A percentile compares a stretch with the other conserved stretches of the same genome.
These are phyloP conservation scores for Drosophila rufa DNA, from an alignment of 1,140 invertebrate genomes.

Conservation along the genomic window DNA sequence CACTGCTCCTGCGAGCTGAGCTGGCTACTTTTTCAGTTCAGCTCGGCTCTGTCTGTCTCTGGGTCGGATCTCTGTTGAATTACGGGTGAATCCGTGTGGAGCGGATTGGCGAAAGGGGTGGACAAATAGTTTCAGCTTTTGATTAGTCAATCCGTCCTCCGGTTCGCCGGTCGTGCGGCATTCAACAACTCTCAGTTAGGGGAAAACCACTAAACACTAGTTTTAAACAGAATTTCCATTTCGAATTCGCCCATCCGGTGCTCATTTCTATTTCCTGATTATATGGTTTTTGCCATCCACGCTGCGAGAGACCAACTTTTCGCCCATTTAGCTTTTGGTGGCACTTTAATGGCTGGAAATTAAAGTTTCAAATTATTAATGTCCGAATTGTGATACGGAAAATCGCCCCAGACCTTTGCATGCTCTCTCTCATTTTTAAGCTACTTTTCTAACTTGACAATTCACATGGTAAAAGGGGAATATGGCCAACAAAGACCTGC, in stretches of 20 bases:
- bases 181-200: constrained; percentile 5
- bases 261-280: constrained; percentile 42
- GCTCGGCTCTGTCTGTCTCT: constrained; percentile 8
- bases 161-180: constrained; percentile 32
- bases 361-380: constrained; percentile 29
- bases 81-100: constrained; percentile 22
- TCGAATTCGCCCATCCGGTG: constrained; percentile 23
- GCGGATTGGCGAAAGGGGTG: constrained; percentile 10
- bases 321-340: constrained; percentile 9
- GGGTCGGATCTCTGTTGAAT: constrained; percentile 35
- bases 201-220: constrained; percentile 20
- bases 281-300: not conserved
- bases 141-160: constrained; percentile 60
- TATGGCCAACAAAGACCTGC: not conserved
- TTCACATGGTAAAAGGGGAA: not conserved
- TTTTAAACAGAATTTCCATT: constrained; percentile 37
- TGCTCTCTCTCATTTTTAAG: not conserved
- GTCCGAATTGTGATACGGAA: not conserved
- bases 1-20: constrained; percentile 2
- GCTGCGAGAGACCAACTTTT: constrained; percentile 29
- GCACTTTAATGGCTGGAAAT: constrained; percentile 22
- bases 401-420: not conserved
- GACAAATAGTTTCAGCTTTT: constrained; percentile 63
- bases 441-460: not conserved
- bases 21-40: constrained; percentile 49